Percentiles rank a stretch among this genome's conserved stretches.
Evolutionary conservation across 2,888 invertebrate species (phyloP).

Genomic region (Euplexia lucipara): DNA sequence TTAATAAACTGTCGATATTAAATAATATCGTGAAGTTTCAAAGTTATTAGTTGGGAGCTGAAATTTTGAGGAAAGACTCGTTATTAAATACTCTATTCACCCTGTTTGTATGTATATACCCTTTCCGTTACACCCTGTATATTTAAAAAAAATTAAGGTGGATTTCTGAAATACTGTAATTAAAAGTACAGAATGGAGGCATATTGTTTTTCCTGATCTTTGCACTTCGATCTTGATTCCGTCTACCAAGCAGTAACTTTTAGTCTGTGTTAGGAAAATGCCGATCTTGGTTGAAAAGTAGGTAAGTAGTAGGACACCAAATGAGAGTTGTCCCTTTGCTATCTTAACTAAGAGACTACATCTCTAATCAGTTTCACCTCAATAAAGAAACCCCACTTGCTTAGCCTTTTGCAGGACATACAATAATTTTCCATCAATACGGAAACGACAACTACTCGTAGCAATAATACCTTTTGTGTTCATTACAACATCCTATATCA

Average conservation of each 20-base stretch:
- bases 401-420: neutral
- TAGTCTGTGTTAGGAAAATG: neutral
- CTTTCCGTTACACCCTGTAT: no score
- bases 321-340: neutral
- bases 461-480: neutral
- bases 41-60: no score
- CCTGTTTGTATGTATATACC: no score
- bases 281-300: neutral
- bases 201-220: neutral
- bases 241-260: neutral
- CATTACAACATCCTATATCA: slow-evolving; percentile 23
- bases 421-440: slow-evolving; percentile 6
- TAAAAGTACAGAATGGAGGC: no score
- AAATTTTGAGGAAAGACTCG: no score
- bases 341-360: neutral
- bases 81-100: no score
- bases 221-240: neutral
- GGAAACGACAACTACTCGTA: slow-evolving; percentile 23
- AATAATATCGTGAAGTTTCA: no score
- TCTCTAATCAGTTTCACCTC: no score
- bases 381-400: neutral
- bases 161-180: no score
- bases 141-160: no score
- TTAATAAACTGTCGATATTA: no score
- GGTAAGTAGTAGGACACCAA: neutral